Base-by-base conservation (phyloP, 92 coral and sea anemone genomes). In the Actinostola sp. region DNA sequence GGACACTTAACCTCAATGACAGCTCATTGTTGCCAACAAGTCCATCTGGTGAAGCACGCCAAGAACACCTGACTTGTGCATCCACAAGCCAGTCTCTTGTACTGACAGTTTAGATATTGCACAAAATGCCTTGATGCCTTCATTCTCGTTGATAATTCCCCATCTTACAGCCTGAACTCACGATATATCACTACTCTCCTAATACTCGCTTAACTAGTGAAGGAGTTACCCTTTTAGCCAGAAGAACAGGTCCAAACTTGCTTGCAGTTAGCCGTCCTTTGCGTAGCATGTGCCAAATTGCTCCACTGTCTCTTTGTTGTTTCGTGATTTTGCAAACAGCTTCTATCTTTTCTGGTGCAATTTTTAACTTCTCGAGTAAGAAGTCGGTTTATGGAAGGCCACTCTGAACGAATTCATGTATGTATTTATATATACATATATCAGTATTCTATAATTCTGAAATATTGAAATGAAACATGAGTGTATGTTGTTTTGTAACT, bases 11-110 rank as follows among this genome's bases (percentile, higher is more conserved):
- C n/a, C n/a, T n/a, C n/a, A n/a, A 49, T 24, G 61, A 79, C 78
- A 11, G 45, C n/a, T n/a, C 67, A n/a, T 79, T 54, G 28, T 20
- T 10, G 2, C 77, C 78, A 9, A 78, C 77, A 0, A 78, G 65
- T 32, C 84, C 70, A 57, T 78, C 84, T 23, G 77, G 84, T 17
- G 84, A 79, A 33, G 78, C 78, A 61, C n/a, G n/a, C 84, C 84
- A 14, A 71, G 78, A 13, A 71, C 60, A 25, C 78, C 78, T 16
- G 63, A 44, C 28, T 29, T 23, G 12, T 70, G 44, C 12, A 79
- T 53, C 84, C 84, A 79, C 23, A 79, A 49, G 15, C 84, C 84
- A 26, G 84, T 69, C 26, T 79, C 71, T 31, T 16, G 69, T 12
- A 49, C 71, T 49, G 32, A 33, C 11, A 78, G 49, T 33, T 63